phyloP scores from a whole-genome alignment of 2,888 invertebrate species.

The Pyrgus malvae region DNA sequence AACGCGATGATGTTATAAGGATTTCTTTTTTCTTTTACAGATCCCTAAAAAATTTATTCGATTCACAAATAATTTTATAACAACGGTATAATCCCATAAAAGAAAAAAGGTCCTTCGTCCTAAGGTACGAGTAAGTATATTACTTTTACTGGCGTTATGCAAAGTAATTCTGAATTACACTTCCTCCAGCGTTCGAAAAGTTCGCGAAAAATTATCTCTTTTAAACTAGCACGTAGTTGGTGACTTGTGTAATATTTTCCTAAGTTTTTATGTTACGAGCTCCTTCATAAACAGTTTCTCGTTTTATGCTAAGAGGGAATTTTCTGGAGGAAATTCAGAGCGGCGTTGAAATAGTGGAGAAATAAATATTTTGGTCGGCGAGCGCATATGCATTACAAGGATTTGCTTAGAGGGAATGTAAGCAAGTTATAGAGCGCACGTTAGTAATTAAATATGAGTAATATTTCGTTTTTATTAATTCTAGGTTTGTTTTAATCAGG shows the following conservation, averaged over 20 bases:
- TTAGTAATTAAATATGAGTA: too few species aligned
- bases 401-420: not conserved
- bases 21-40: too few species aligned
- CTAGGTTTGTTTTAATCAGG: too few species aligned
- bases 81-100: too few species aligned
- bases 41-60: too few species aligned
- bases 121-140: too few species aligned
- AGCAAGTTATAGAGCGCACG: too few species aligned
- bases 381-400: not conserved
- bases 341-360: conserved; percentile 2
- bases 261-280: conserved; percentile 3
- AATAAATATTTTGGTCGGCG: conserved; percentile 12
- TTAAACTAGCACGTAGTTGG: conserved; percentile 6
- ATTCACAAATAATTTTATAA: too few species aligned
- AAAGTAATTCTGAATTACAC: not conserved
- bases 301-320: conserved; percentile 10
- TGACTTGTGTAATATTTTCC: conserved; percentile 8
- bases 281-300: conserved; percentile 9
- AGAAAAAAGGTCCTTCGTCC: too few species aligned
- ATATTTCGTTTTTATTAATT: too few species aligned
- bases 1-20: too few species aligned
- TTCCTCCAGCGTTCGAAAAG: not conserved
- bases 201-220: conserved; percentile 7
- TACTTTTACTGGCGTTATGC: too few species aligned
- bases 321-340: conserved; percentile 6